Conservation (phyloP, 2,113 vertebrate species). For the Carassius auratus region DNA sequence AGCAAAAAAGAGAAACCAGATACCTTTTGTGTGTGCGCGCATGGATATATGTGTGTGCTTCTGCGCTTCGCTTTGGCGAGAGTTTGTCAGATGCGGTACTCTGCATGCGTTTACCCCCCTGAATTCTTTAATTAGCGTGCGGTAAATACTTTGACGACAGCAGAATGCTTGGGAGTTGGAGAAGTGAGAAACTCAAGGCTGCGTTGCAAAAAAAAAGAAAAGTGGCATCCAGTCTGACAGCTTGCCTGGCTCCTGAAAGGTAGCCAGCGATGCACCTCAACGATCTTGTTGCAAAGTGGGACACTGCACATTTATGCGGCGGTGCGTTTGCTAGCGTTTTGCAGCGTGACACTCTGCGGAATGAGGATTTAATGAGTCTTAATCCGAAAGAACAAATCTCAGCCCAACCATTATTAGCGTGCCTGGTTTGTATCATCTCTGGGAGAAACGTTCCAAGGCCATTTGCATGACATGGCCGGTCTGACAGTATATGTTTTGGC, state of each 20-base stretch:
- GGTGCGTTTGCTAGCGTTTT: neutral
- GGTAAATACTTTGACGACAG: constrained; percentile 48
- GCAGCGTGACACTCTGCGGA: neutral
- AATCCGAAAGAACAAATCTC: neutral
- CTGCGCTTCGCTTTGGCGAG: neutral
- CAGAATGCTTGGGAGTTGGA: constrained; percentile 23
- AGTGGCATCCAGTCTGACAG: constrained; percentile 10
- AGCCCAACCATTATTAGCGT: neutral
- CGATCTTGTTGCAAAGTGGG: constrained; percentile 4
- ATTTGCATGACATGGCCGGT: neutral
- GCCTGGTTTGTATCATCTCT: neutral
- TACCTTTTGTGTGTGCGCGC: constrained; percentile 19
- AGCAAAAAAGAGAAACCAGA: constrained; percentile 8
- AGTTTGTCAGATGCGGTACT: constrained; percentile 39
- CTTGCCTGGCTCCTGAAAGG: constrained; percentile 3
- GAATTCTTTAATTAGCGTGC: constrained; percentile 50
- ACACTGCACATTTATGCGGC: neutral
- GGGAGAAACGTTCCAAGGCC: neutral
- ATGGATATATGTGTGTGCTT: constrained; percentile 2
- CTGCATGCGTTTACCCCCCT: constrained; percentile 49
- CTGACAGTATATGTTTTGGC: neutral
- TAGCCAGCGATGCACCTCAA: constrained; percentile 3
- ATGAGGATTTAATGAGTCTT: constrained; percentile 25
- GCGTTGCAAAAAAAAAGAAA: neutral
- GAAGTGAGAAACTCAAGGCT: neutral